These are phyloP conservation scores for Spilarctia lutea DNA, from an alignment of 2,888 invertebrate species.

Conservation along the genomic window DNA sequence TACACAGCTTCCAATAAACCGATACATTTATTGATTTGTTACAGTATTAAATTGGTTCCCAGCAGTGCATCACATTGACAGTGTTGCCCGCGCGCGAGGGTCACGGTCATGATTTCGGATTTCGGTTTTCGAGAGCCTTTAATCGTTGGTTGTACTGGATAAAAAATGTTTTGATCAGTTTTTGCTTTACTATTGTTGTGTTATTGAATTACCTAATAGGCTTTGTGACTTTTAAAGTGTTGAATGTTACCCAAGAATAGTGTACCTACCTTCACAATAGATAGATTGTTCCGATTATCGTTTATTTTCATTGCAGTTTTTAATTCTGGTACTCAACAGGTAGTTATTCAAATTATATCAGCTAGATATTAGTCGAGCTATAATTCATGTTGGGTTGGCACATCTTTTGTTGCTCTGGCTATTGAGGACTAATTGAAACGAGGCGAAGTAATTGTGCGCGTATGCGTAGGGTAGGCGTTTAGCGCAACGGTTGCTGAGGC, in stretches of 20 bases:
- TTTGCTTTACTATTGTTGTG: conserved; percentile 58
- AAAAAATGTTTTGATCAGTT: conserved; percentile 62
- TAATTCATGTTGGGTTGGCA: conserved; percentile 62
- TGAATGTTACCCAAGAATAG: conserved; percentile 47
- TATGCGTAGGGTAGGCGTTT: conserved; percentile 78
- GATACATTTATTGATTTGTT: conserved; percentile 87
- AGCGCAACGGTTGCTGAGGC: conserved; percentile 75
- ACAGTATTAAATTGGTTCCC: conserved; percentile 86
- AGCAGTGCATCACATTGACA: conserved; percentile 76
- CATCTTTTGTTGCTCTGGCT: conserved; percentile 71
- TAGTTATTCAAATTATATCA: conserved; percentile 42
- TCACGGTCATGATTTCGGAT: conserved; percentile 70
- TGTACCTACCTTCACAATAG: conserved; percentile 43
- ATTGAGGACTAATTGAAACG: conserved; percentile 84
- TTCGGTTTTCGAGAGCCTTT: conserved; percentile 58
- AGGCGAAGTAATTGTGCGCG: conserved; percentile 65
- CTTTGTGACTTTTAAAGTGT: conserved; percentile 52
- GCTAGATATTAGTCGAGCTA: conserved; percentile 47
- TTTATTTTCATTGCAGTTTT: conserved; percentile 33
- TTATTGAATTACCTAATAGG: conserved; percentile 61
- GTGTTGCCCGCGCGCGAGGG: conserved; percentile 62
- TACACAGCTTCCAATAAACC: conserved; percentile 85
- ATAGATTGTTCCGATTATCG: conserved; percentile 44
- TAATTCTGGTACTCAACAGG: conserved; percentile 35
- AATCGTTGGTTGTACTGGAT: conserved; percentile 55